Evolutionary conservation across 1,140 invertebrate genomes (phyloP).

Genomic region (Pectinophora gossypiella): DNA sequence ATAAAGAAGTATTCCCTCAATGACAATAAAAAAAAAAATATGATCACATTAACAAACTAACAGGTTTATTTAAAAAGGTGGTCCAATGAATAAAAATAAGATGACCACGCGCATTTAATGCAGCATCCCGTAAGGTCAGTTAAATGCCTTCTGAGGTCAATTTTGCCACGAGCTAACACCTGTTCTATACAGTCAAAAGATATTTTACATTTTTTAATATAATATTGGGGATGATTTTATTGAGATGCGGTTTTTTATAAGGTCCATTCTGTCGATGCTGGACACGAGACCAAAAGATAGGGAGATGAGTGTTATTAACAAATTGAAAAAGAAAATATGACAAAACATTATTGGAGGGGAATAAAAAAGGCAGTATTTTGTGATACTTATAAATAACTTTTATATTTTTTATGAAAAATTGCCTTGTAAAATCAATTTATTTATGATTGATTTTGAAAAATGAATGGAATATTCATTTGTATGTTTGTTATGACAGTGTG

Average conservation of each 20-base stretch:
- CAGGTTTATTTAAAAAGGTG: too few species aligned
- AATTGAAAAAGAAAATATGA: slow-evolving; percentile 5
- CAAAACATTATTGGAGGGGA: slow-evolving; percentile 24
- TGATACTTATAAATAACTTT: too few species aligned
- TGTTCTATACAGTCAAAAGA: slow-evolving; percentile 11
- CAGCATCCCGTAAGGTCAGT: slow-evolving; percentile 17
- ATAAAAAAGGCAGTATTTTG: neutral
- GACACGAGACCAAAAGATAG: slow-evolving; percentile 14
- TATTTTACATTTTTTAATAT: too few species aligned
- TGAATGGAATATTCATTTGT: too few species aligned
- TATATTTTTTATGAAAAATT: too few species aligned
- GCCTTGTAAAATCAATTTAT: too few species aligned
- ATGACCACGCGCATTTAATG: slow-evolving; percentile 9
- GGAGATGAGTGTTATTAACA: slow-evolving; percentile 8
- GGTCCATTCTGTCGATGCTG: slow-evolving; percentile 4
- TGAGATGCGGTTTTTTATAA: slow-evolving; percentile 13
- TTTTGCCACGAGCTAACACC: slow-evolving; percentile 12
- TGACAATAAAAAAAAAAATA: too few species aligned
- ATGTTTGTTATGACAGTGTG: too few species aligned
- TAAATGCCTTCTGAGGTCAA: neutral
- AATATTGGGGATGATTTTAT: too few species aligned
- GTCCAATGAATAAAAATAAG: slow-evolving; percentile 12
- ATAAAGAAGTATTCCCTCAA: too few species aligned
- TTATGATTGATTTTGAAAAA: too few species aligned
- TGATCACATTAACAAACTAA: too few species aligned